Evolutionary conservation across 1,140 invertebrate species (phyloP).

Genomic region (Drusus annulatus): DNA sequence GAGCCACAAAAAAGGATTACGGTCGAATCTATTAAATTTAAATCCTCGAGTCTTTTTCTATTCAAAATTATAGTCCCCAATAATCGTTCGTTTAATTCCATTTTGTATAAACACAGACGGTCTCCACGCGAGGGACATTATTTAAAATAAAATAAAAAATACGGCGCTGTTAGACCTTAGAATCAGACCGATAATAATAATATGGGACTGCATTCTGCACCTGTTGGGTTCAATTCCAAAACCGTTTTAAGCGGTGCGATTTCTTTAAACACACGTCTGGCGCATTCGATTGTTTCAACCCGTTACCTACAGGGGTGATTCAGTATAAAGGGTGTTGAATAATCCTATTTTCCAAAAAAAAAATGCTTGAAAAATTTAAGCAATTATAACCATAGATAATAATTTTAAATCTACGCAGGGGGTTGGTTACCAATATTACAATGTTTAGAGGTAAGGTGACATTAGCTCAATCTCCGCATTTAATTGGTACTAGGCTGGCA

Average conservation of each 20-base stretch:
- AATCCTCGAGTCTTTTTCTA: constrained; percentile 30
- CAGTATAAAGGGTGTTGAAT: too few relatives aligned
- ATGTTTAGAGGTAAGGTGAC: too few relatives aligned
- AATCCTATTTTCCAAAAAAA: too few relatives aligned
- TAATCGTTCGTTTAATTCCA: constrained; percentile 56
- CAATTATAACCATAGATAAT: too few relatives aligned
- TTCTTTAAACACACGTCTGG: constrained; percentile 24
- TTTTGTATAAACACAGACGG: constrained; percentile 48
- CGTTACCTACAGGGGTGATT: not conserved
- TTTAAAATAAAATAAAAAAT: constrained; percentile 40
- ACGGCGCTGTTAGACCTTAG: not conserved
- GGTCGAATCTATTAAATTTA: not conserved
- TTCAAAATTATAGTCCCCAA: constrained; percentile 54
- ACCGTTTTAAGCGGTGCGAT: constrained; percentile 14
- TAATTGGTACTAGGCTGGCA: too few relatives aligned
- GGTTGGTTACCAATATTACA: too few relatives aligned
- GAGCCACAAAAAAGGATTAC: not conserved
- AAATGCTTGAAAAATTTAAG: too few relatives aligned
- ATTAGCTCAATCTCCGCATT: too few relatives aligned
- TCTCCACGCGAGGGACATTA: constrained; percentile 56
- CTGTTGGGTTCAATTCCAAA: too few relatives aligned
- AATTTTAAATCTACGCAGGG: too few relatives aligned
- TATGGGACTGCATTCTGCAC: constrained; percentile 10
- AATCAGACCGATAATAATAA: constrained; percentile 2
- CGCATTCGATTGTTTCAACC: constrained; percentile 9